A percentile compares a stretch with the other conserved stretches of the same genome.
These are phyloP conservation scores for Spongilla lacustris DNA, from an alignment of 37 sponge, comb jelly and placozoan genomes.

Conservation along the genomic window DNA sequence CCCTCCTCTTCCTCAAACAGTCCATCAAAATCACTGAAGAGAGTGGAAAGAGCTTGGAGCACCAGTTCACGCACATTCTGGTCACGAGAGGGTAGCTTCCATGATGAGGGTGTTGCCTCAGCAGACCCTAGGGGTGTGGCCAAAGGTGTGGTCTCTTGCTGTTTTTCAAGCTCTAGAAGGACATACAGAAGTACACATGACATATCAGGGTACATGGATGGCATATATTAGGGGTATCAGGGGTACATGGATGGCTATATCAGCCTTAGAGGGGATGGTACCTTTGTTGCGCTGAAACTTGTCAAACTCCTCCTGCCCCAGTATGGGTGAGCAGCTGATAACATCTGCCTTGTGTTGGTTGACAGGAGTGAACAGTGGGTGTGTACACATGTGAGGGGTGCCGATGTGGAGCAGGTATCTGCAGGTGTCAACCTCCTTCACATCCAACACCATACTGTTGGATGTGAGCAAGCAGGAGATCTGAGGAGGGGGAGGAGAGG, in stretches of 20 bases:
- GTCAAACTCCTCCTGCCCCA: conserved; percentile 44
- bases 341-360: neutral
- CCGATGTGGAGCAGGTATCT: conserved; percentile 36
- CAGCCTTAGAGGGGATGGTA: no score
- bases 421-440: conserved; percentile 57
- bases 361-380: conserved; percentile 40
- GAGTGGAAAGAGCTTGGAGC: neutral
- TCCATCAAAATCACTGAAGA: neutral
- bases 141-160: neutral
- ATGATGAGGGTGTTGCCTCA: neutral
- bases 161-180: neutral
- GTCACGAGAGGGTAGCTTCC: neutral
- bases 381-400: conserved; percentile 53
- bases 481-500: neutral
- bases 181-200: neutral
- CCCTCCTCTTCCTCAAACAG: conserved; percentile 1
- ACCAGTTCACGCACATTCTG: neutral
- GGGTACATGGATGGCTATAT: no score
- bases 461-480: neutral
- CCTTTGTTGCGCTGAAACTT: conserved; percentile 21
- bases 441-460: conserved; percentile 10
- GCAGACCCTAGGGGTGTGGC: neutral
- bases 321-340: conserved; percentile 55
- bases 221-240: conserved; percentile 9
- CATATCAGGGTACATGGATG: neutral